These are phyloP conservation scores for Paraplagusia blochii DNA, from an alignment of 2,113 vertebrate genomes.

Conservation along the genomic window DNA sequence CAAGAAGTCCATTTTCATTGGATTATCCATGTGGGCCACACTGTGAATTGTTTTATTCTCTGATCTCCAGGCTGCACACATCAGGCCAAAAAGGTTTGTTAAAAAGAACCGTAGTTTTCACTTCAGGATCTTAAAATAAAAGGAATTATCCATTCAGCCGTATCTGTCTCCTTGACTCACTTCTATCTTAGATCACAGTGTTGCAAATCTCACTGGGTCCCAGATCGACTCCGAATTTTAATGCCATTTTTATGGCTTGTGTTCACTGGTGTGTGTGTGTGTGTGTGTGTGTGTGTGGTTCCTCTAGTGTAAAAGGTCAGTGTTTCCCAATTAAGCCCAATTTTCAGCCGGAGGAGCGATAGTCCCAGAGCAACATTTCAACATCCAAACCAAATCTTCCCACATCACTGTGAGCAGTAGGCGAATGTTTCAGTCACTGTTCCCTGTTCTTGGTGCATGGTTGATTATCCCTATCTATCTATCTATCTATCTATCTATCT, in stretches of 20 bases:
- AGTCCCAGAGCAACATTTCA: constrained; percentile 14
- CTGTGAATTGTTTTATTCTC: no score
- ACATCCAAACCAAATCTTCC: constrained; percentile 31
- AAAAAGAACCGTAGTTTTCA: constrained; percentile 10
- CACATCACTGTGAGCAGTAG: constrained; percentile 18
- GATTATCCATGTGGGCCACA: no score
- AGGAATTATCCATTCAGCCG: constrained; percentile 34
- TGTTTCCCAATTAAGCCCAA: constrained; percentile 54
- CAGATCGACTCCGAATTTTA: constrained; percentile 21
- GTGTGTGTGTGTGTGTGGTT: constrained; percentile 28
- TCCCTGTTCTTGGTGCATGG: constrained; percentile 24
- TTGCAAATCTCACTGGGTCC: constrained; percentile 33
- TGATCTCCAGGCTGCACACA: no score
- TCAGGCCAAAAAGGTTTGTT: background rate
- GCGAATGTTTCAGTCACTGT: constrained; percentile 12
- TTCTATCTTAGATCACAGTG: constrained; percentile 42
- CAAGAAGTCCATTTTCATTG: no score
- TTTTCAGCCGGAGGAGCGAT: constrained; percentile 26
- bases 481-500: no score
- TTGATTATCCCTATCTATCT: no score
- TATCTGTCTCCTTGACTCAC: constrained; percentile 45
- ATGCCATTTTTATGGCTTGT: constrained; percentile 35
- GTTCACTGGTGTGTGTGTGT: constrained; percentile 3
- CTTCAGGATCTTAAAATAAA: constrained; percentile 36
- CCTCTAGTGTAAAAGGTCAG: constrained; percentile 57